A percentile compares a stretch with the other conserved stretches of the same genome.
Conservation (phyloP, 2,888 invertebrate species). For the Hartigia nigra region DNA sequence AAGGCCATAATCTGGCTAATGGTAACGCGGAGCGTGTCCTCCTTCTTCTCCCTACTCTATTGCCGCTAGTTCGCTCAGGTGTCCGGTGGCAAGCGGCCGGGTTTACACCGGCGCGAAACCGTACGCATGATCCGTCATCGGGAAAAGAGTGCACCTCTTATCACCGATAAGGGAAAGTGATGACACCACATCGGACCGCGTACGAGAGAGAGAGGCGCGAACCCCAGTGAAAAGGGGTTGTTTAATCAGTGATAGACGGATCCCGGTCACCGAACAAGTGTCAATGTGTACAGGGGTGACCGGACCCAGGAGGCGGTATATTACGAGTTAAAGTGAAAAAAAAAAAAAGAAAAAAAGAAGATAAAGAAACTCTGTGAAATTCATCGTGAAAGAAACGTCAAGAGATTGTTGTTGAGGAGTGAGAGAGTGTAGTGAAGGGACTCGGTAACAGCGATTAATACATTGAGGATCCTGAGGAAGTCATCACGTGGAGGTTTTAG, state of each 20-base stretch:
- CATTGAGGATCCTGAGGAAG: background rate
- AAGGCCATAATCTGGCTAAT: background rate
- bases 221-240: conserved; percentile 13
- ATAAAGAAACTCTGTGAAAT: background rate
- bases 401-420: background rate
- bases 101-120: conserved; percentile 1
- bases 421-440: background rate
- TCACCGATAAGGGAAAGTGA: conserved; percentile 35
- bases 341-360: background rate
- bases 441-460: background rate
- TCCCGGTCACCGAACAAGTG: background rate
- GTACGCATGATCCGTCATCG: conserved; percentile 9
- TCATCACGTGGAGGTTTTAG: conserved; percentile 16
- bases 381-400: background rate
- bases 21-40: background rate
- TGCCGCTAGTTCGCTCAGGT: background rate
- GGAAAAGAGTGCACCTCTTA: background rate
- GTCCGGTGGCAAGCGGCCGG: background rate
- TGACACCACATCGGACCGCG: conserved; percentile 15
- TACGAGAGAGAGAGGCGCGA: conserved; percentile 4
- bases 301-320: conserved; percentile 12
- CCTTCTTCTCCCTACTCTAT: background rate
- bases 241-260: conserved; percentile 26
- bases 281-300: conserved; percentile 6
- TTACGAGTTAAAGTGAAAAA: conserved; percentile 18